phyloP scores from a whole-genome alignment of 2,113 vertebrate species.

The mouse (Mus musculus) region GRCm39 chr6:101804001-101804500 shows the following conservation, averaged over 20 bases:
- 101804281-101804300: not conserved
- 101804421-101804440: not conserved
- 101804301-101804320: not conserved
- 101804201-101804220: not conserved
- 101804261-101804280: not conserved
- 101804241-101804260: not conserved
- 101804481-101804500: not conserved
- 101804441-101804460: not conserved
- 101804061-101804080: not conserved
- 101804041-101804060: not conserved
- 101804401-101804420: not conserved
- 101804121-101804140: not conserved
- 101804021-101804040: not conserved
- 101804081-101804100: not conserved
- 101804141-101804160: not conserved
- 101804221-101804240: not conserved
- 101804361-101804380: not conserved
- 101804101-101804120: not conserved
- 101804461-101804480: not conserved
- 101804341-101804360: not conserved
- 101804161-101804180: conserved; percentile 22
- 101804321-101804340: not conserved
- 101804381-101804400: not conserved
- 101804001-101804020: not conserved
- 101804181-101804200: conserved; percentile 12